These are phyloP conservation scores for Tauraco erythrolophus DNA, from an alignment of 2,113 vertebrate genomes.

Conservation along the genomic window DNA sequence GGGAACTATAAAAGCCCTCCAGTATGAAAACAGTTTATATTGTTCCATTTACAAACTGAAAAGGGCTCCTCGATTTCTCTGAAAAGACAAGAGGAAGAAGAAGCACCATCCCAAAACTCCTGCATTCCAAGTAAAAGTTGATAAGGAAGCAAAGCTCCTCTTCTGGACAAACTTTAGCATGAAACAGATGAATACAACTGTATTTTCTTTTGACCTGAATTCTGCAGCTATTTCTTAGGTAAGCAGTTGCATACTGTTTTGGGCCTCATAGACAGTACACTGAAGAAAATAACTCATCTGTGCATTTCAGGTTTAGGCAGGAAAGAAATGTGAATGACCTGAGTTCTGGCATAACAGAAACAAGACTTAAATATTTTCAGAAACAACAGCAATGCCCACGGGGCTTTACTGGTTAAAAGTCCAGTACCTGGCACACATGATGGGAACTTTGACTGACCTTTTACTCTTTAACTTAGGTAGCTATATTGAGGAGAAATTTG, in stretches of 20 bases:
- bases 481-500: background rate
- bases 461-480: background rate
- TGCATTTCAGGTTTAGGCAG: background rate
- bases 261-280: background rate
- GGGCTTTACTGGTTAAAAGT: background rate
- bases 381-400: background rate
- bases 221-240: background rate
- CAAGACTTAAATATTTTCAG: background rate
- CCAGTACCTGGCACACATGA: background rate
- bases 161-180: background rate
- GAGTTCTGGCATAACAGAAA: background rate
- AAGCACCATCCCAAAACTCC: background rate
- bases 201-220: background rate
- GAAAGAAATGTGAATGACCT: background rate
- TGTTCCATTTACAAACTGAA: background rate
- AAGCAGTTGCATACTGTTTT: background rate
- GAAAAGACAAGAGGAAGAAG: background rate
- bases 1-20: background rate
- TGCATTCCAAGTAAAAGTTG: background rate
- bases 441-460: background rate
- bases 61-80: too few species aligned
- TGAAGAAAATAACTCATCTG: background rate
- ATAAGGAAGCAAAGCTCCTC: background rate
- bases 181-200: background rate
- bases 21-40: background rate